Conservation (phyloP, 2,797 vertebrate genomes). For the Macroramphosus scolopax region DNA sequence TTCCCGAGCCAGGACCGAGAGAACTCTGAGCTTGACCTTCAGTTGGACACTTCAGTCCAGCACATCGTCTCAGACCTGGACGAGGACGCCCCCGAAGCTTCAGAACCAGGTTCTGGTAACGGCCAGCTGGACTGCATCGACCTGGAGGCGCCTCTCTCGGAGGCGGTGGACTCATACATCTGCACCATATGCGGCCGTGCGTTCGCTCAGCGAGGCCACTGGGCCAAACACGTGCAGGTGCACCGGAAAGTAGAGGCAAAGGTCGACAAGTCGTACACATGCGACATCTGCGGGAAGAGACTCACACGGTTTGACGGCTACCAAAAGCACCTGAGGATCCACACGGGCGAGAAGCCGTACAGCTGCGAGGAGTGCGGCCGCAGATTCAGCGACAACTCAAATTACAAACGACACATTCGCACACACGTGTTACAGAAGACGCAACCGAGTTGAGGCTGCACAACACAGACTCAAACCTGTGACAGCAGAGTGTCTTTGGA, state of each 20-base stretch:
- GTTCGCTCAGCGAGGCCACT: constrained; percentile 45
- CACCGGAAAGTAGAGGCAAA: constrained; percentile 22
- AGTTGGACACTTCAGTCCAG: constrained; percentile 21
- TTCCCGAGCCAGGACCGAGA: neutral
- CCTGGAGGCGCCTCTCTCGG: neutral
- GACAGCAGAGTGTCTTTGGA: too few relatives aligned
- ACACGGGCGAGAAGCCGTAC: constrained; percentile 63
- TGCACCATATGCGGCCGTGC: constrained; percentile 52
- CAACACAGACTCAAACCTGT: neutral
- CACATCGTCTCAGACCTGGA: neutral
- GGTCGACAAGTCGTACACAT: constrained; percentile 47
- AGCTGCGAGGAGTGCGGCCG: constrained; percentile 51
- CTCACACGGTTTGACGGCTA: constrained; percentile 60
- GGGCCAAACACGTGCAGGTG: constrained; percentile 50
- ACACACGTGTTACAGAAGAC: constrained; percentile 14
- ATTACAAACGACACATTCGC: constrained; percentile 59
- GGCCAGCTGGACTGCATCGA: neutral
- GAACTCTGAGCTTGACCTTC: constrained; percentile 9
- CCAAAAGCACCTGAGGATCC: constrained; percentile 60
- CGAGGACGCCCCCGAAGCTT: neutral
- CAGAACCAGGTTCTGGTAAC: neutral
- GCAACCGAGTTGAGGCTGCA: constrained; percentile 10
- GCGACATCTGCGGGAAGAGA: constrained; percentile 59
- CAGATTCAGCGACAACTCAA: constrained; percentile 65
- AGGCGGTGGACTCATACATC: constrained; percentile 39